Percentiles rank a stretch among this genome's conserved stretches.
These are phyloP conservation scores for Malurus elegans DNA, from an alignment of 2,113 vertebrate species.

Conservation along the genomic window DNA sequence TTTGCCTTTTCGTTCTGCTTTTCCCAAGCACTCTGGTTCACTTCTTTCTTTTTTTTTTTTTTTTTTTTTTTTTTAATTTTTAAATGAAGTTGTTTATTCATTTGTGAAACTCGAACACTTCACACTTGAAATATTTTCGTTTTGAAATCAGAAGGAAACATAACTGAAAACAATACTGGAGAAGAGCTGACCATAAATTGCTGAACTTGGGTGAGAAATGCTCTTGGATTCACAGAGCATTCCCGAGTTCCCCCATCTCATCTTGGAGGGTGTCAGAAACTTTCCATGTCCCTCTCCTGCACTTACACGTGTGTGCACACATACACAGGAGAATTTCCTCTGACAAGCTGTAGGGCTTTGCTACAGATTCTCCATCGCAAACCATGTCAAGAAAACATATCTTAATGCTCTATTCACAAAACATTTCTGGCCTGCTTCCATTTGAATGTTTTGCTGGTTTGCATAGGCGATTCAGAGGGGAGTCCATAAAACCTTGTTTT, in stretches of 20 bases:
- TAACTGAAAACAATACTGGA: neutral
- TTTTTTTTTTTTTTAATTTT: neutral
- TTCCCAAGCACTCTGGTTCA: neutral
- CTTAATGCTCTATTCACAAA: slow-evolving; percentile 32
- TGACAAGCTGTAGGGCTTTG: neutral
- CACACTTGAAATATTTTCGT: neutral
- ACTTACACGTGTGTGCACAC: neutral
- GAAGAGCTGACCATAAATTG: neutral
- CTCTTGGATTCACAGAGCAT: neutral
- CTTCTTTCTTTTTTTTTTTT: neutral
- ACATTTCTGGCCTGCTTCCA: slow-evolving; percentile 33
- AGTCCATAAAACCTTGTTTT: slow-evolving; percentile 4
- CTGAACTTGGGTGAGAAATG: neutral
- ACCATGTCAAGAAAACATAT: slow-evolving; percentile 23
- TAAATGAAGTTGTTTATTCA: neutral
- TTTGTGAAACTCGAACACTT: neutral
- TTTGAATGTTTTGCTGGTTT: neutral
- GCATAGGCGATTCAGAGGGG: neutral
- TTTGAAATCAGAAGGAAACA: neutral
- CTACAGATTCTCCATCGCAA: slow-evolving; percentile 5
- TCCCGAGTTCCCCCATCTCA: neutral
- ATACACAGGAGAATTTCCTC: neutral
- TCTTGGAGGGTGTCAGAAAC: neutral
- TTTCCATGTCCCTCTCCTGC: neutral
- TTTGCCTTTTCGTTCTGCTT: neutral